Base-by-base conservation (phyloP, 2,113 vertebrate species). In the Carettochelys insculpta region DNA sequence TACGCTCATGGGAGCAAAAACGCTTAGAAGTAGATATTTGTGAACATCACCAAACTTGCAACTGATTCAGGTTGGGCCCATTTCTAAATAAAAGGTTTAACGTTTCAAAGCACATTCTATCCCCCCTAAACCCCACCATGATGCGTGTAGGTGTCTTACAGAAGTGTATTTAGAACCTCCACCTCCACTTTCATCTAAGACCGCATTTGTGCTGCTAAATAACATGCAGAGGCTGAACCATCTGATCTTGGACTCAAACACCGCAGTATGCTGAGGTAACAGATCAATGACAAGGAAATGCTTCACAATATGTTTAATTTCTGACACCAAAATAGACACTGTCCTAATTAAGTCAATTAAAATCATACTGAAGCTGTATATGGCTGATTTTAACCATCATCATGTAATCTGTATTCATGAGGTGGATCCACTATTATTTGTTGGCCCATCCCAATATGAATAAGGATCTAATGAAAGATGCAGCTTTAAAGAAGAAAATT, bases 61-160 rank as follows among this genome's bases (percentile, higher is more conserved):
- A 85, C 86, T 54, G 92, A 95, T 95, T 95, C 90, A 84, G 34
- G 41, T 25, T 93, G 91, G 91, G 90, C 80, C 91, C 58, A 83
- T 92, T 82, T 86, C 83, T 84, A 95, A 94, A 78, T 45, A 48
- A 90, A 97, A 92, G 80, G 29, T 85, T 93, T 92, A 95, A 25
- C 77, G 29, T 95, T 91, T 95, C 87, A 85, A 94, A 97, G 95
- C 95, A 87, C 91, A 84, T 90, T 82, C 86, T 58, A 92, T 93
- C 47, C 54, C 48, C n/a, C n/a, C n/a, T n/a, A 50, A 50, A 13
- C 48, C 48, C 83, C 51, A 77, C 53, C 88, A 76, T 77, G 75
- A 45, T 85, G 86, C 53, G 43, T 71, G 20, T 61, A 47, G 20
- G n/a, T 90, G 68, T 38, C 77, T 75, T 25, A 71, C 22, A 53